Evolutionary conservation across 2,113 vertebrate species (phyloP).

Genomic region (Sialia sialis): DNA sequence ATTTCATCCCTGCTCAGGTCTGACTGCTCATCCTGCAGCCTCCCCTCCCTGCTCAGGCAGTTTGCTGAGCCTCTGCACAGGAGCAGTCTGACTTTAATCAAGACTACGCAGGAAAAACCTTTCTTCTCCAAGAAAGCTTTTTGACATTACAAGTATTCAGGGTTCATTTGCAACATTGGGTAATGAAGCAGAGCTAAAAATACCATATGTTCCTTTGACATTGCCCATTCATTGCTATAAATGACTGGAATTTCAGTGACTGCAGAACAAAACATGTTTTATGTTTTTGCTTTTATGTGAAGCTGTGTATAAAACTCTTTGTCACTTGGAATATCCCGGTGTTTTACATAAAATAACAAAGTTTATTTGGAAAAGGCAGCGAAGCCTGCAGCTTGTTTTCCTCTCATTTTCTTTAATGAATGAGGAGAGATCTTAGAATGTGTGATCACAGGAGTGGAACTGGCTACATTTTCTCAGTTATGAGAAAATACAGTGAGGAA

Average conservation of each 20-base stretch:
- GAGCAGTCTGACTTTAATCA: slow-evolving; percentile 27
- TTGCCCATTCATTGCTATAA: slow-evolving; percentile 52
- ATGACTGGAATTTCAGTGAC: slow-evolving; percentile 24
- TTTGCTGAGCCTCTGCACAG: background rate
- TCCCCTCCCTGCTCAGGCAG: background rate
- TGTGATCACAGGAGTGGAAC: background rate
- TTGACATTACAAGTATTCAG: background rate
- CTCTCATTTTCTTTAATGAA: slow-evolving; percentile 24
- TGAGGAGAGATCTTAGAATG: background rate
- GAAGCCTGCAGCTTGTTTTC: slow-evolving; percentile 9
- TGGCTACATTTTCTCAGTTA: background rate
- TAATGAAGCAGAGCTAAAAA: slow-evolving; percentile 57
- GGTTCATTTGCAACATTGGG: slow-evolving; percentile 6
- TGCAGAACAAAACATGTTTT: slow-evolving; percentile 35
- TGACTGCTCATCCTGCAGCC: background rate
- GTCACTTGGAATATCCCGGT: slow-evolving; percentile 16
- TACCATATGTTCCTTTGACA: slow-evolving; percentile 45
- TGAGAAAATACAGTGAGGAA: background rate
- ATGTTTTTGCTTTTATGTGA: slow-evolving; percentile 43
- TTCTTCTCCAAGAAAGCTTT: slow-evolving; percentile 31
- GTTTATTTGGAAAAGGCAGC: background rate
- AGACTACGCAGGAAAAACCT: background rate
- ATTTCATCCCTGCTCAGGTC: background rate
- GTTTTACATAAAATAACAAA: slow-evolving; percentile 44
- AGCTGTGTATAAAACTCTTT: background rate